A percentile compares a stretch with the other conserved stretches of the same genome.
Conservation (phyloP, 2,797 vertebrate species). For the Mormyrops attenuatus region DNA sequence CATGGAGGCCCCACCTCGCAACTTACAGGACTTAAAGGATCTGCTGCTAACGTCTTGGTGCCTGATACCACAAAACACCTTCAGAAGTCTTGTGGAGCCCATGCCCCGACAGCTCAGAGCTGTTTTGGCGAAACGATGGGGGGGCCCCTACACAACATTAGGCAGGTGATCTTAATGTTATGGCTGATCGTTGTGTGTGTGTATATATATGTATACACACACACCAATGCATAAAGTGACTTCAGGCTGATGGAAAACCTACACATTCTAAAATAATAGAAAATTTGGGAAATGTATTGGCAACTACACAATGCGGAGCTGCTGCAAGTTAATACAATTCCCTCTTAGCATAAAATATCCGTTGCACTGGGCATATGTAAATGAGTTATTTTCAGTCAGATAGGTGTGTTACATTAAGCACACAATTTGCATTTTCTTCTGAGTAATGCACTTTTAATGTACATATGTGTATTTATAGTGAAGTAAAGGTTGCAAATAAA, state of each 20-base stretch:
- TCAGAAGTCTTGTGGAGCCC: not conserved
- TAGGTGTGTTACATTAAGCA: not conserved
- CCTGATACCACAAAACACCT: not conserved
- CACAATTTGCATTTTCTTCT: not conserved
- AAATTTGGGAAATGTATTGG: not conserved
- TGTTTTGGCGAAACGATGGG: not conserved
- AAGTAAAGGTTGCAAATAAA: not conserved
- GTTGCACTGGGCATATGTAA: not conserved
- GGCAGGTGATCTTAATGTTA: not conserved
- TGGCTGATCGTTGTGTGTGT: not conserved
- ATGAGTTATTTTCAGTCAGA: not conserved
- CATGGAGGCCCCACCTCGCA: not conserved
- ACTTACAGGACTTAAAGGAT: not conserved
- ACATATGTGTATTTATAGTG: not conserved
- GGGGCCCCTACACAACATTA: not conserved
- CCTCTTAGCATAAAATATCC: not conserved
- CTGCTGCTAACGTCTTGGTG: not conserved
- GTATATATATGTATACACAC: not conserved
- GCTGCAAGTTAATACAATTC: not conserved
- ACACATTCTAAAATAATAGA: constrained; percentile 41
- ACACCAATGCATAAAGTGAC: not conserved
- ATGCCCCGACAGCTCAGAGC: not conserved
- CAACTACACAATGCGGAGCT: not conserved
- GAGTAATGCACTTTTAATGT: not conserved
- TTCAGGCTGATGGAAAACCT: constrained; percentile 44